Evolutionary conservation across 1,140 invertebrate genomes (phyloP).

Genomic region (Drosophila asahinai): DNA sequence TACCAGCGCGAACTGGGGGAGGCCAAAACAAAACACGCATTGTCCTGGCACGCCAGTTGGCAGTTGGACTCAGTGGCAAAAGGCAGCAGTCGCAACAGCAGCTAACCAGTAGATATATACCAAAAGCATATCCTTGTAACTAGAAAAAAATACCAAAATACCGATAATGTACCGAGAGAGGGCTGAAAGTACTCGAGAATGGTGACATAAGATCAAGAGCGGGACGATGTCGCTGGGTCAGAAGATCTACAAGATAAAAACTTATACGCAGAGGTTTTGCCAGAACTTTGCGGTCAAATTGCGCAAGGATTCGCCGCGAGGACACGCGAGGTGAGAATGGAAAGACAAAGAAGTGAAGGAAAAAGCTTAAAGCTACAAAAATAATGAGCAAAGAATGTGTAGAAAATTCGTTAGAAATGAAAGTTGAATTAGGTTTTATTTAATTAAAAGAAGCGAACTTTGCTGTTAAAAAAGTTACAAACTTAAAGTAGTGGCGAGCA

Average conservation of each 20-base stretch:
- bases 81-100: conserved; percentile 65
- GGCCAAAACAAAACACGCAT: conserved; percentile 83
- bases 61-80: conserved; percentile 69
- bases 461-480: not conserved
- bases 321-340: conserved; percentile 65
- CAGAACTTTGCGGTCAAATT: conserved; percentile 69
- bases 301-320: conserved; percentile 67
- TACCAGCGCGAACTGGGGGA: conserved; percentile 52
- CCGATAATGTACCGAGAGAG: conserved; percentile 27
- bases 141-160: conserved; percentile 31
- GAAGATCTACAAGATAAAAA: conserved; percentile 81
- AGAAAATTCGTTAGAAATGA: not conserved
- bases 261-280: conserved; percentile 74
- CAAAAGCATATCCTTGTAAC: conserved; percentile 15
- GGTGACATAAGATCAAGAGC: conserved; percentile 69
- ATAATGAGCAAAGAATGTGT: not conserved
- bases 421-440: not conserved
- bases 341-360: not conserved
- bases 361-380: conserved; percentile 1
- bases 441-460: conserved; percentile 3
- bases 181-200: conserved; percentile 40
- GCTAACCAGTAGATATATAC: conserved; percentile 36
- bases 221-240: conserved; percentile 77
- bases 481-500: conserved; percentile 2
- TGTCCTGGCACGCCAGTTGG: conserved; percentile 71